Conservation (phyloP, 2,888 invertebrate genomes). For the Tubulanus polymorphus region DNA sequence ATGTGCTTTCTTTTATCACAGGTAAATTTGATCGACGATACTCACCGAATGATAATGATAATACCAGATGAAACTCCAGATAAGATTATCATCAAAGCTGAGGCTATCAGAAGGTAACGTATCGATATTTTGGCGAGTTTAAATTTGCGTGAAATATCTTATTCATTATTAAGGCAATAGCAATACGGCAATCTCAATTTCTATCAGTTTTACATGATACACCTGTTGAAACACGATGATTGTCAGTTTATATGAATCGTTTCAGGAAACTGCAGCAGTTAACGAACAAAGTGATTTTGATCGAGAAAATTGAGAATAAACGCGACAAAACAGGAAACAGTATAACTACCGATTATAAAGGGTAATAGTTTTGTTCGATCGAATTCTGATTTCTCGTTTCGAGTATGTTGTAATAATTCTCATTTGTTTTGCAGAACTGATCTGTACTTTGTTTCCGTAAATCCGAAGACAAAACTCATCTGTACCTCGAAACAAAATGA, state of each 20-base stretch:
- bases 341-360: no score
- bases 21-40: constrained; percentile 74
- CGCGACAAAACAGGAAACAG: constrained; percentile 55
- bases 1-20: no score
- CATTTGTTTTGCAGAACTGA: constrained; percentile 4
- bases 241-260: constrained; percentile 4
- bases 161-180: constrained; percentile 32
- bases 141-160: constrained; percentile 9
- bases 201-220: constrained; percentile 27
- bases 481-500: constrained; percentile 36
- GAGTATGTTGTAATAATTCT: no score
- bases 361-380: no score
- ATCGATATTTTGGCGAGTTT: not conserved
- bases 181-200: not conserved
- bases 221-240: no score
- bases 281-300: constrained; percentile 71
- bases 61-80: constrained; percentile 70
- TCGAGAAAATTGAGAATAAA: constrained; percentile 74
- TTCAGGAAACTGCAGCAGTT: constrained; percentile 64
- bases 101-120: constrained; percentile 31
- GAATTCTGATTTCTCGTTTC: no score
- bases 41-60: constrained; percentile 73
- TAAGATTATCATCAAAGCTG: constrained; percentile 19
- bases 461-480: constrained; percentile 9
- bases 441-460: constrained; percentile 14